These are phyloP conservation scores for Ametastegia equiseti DNA, from an alignment of 2,888 invertebrate genomes.

Conservation along the genomic window DNA sequence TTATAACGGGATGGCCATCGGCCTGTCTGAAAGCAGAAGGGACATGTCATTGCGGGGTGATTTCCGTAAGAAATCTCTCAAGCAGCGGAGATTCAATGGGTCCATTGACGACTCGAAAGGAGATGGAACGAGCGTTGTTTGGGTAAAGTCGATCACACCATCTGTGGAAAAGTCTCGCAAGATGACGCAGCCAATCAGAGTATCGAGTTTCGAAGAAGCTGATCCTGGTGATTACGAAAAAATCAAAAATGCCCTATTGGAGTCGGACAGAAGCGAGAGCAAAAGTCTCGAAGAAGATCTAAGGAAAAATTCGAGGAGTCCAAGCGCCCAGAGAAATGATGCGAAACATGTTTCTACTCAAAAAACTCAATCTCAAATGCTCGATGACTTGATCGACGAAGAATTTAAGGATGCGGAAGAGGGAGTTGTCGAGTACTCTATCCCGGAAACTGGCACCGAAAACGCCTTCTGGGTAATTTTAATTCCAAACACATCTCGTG, in stretches of 20 bases:
- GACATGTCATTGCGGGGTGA: conserved; percentile 56
- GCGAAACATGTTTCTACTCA: neutral
- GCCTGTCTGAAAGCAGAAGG: conserved; percentile 61
- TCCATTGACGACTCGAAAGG: conserved; percentile 46
- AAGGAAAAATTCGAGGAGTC: conserved; percentile 5
- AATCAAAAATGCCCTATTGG: conserved; percentile 53
- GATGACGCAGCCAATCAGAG: conserved; percentile 55
- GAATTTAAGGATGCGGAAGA: conserved; percentile 63
- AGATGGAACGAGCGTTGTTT: conserved; percentile 50
- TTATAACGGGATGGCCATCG: conserved; percentile 50
- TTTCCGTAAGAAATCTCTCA: conserved; percentile 52
- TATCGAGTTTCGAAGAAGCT: conserved; percentile 66
- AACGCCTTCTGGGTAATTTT: conserved; percentile 73
- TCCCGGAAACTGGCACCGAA: conserved; percentile 66
- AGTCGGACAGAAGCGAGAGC: conserved; percentile 24
- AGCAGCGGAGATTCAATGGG: neutral
- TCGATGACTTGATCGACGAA: conserved; percentile 55
- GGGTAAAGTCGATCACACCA: conserved; percentile 30
- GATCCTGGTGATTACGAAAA: conserved; percentile 64
- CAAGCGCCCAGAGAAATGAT: neutral
- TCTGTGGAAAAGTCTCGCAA: conserved; percentile 28
- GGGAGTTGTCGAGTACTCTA: conserved; percentile 65
- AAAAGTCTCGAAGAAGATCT: neutral
- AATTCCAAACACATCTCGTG: neutral
- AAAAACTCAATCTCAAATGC: conserved; percentile 55